A percentile compares a stretch with the other conserved stretches of the same genome.
These are phyloP conservation scores for Dendrolimus punctatus DNA, from an alignment of 1,140 invertebrate genomes.

Conservation along the genomic window DNA sequence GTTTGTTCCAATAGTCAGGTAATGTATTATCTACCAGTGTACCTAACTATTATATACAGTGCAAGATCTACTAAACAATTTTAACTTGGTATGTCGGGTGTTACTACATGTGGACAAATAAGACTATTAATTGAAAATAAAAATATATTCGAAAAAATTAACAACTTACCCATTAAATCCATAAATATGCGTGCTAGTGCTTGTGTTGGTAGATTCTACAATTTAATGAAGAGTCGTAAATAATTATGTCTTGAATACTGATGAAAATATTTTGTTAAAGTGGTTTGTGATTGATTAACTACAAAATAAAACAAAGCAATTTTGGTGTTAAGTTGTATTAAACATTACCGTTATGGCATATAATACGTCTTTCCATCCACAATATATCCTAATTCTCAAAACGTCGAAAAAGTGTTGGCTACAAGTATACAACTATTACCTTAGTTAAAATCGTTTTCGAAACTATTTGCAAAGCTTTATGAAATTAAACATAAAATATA, in stretches of 20 bases:
- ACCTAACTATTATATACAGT: no score
- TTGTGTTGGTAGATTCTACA: neutral
- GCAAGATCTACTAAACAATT: no score
- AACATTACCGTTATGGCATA: constrained; percentile 28
- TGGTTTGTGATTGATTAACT: constrained; percentile 4
- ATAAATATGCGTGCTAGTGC: neutral
- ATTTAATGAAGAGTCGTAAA: neutral
- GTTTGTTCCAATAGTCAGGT: no score
- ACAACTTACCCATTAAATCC: no score
- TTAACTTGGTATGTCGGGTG: no score
- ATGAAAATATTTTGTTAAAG: neutral
- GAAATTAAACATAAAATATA: neutral
- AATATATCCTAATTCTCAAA: constrained; percentile 18
- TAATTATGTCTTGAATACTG: neutral
- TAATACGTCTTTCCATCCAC: constrained; percentile 25
- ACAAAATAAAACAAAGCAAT: constrained; percentile 25
- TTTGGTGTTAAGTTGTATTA: constrained; percentile 30
- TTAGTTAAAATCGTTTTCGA: constrained; percentile 10
- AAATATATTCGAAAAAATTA: no score
- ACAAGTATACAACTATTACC: constrained; percentile 13
- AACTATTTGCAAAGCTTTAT: constrained; percentile 2
- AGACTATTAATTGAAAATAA: no score
- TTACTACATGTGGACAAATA: no score
- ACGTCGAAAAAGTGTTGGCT: constrained; percentile 10
- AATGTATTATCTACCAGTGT: no score